Percentiles rank a stretch among this genome's conserved stretches.
Evolutionary conservation across 2,888 invertebrate species (phyloP).

Genomic region (Agelastica alni): DNA sequence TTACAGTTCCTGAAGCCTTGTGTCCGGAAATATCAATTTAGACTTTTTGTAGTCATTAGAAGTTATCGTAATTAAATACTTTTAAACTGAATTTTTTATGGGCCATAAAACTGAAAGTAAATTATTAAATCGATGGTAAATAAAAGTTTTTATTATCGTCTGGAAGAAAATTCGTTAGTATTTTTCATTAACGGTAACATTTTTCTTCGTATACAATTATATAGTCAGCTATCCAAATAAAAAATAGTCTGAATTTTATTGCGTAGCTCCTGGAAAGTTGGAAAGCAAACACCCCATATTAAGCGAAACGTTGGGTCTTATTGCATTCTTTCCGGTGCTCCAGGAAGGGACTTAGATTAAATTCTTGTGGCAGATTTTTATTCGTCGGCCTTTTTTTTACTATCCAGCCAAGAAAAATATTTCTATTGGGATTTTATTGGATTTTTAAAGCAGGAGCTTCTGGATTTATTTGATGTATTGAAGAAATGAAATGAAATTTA

Average conservation of each 20-base stretch:
- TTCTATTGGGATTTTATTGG: slow-evolving; percentile 20
- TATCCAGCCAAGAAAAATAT: slow-evolving; percentile 12
- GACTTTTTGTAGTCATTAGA: no score
- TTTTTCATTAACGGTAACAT: no score
- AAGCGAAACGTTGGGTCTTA: slow-evolving; percentile 1
- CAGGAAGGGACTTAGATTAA: slow-evolving; percentile 19
- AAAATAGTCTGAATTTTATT: slow-evolving; percentile 10
- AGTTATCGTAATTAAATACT: no score
- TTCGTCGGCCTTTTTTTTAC: slow-evolving; percentile 2
- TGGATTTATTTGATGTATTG: not conserved
- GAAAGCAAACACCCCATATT: slow-evolving; percentile 15
- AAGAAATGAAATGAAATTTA: not conserved
- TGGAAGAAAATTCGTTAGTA: no score
- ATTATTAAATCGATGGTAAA: no score
- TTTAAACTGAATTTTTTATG: no score
- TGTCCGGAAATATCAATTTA: no score
- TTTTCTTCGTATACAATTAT: no score
- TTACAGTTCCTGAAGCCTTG: no score
- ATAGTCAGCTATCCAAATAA: slow-evolving; percentile 6
- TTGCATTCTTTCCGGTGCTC: slow-evolving; percentile 17
- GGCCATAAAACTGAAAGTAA: no score
- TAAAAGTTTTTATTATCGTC: no score
- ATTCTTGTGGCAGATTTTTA: slow-evolving; percentile 20
- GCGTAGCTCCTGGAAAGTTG: not conserved
- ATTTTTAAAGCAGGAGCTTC: not conserved